Conservation (phyloP, 2,113 vertebrate species). For the Passer domesticus region DNA sequence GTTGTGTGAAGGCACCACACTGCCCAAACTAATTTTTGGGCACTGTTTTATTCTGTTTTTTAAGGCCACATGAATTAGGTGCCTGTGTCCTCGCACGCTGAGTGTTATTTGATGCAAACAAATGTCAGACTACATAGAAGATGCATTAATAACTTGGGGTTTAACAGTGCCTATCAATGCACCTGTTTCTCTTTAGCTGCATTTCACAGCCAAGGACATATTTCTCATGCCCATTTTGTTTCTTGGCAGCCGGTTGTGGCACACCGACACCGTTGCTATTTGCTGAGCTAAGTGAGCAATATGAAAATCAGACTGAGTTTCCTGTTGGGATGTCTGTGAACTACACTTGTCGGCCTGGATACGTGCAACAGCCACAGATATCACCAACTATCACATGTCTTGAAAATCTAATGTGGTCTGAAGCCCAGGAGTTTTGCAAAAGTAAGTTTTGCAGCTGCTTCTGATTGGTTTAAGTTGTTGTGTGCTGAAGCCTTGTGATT, state of each 20-base stretch:
- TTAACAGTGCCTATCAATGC: not conserved
- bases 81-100: not conserved
- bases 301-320: constrained; percentile 32
- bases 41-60: not conserved
- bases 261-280: not conserved
- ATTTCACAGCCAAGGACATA: not conserved
- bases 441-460: not conserved
- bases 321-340: constrained; percentile 17
- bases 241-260: constrained; percentile 41
- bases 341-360: constrained; percentile 60
- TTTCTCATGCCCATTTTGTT: not conserved
- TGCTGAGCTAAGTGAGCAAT: constrained; percentile 35
- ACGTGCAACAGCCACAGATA: not conserved
- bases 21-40: not conserved
- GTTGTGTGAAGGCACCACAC: fast-evolving
- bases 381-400: constrained; percentile 21
- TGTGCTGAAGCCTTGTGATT: not conserved
- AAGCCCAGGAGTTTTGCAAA: constrained; percentile 41
- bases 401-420: constrained; percentile 38
- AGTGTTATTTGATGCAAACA: not conserved
- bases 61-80: not conserved
- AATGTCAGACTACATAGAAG: not conserved
- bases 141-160: too few relatives aligned
- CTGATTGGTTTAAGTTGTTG: not conserved
- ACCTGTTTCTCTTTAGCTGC: not conserved